Percentiles rank a stretch among this genome's conserved stretches.
Evolutionary conservation across 1,140 invertebrate genomes (phyloP).

Genomic region (Drosophila littoralis): DNA sequence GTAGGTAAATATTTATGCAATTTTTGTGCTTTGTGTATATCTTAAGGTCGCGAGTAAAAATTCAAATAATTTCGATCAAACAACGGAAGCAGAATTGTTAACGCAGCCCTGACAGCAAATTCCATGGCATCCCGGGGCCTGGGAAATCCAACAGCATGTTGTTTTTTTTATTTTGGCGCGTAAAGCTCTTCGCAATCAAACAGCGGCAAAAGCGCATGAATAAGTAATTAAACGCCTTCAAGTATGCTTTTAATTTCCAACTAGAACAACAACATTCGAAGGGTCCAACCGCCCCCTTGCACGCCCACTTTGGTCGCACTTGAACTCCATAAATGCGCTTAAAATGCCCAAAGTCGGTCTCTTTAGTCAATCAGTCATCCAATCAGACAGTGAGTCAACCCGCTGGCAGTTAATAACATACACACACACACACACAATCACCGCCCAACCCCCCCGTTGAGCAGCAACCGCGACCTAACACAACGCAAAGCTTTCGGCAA

Average conservation of each 20-base stretch:
- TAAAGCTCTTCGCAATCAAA: conserved; percentile 31
- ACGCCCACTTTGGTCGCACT: conserved; percentile 35
- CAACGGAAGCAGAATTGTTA: conserved; percentile 56
- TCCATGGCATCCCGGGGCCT: conserved; percentile 58
- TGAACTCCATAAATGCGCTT: conserved; percentile 68
- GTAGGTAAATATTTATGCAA: conserved; percentile 4
- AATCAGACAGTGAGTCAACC: conserved; percentile 36
- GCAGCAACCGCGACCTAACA: conserved; percentile 68
- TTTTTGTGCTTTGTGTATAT: conserved; percentile 32
- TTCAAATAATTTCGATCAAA: conserved; percentile 70
- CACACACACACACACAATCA: background rate
- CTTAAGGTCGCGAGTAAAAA: conserved; percentile 22
- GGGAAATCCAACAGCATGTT: conserved; percentile 4
- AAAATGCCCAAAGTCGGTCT: conserved; percentile 40
- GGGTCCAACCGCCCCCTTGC: conserved; percentile 17
- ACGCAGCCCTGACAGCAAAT: conserved; percentile 66
- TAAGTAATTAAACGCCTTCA: conserved; percentile 74
- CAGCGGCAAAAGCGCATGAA: conserved; percentile 46
- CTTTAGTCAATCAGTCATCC: conserved; percentile 40
- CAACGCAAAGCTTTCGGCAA: conserved; percentile 58
- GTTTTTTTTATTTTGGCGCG: conserved; percentile 24
- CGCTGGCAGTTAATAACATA: conserved; percentile 31
- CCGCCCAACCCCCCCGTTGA: conserved; percentile 12
- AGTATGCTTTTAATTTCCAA: conserved; percentile 72
- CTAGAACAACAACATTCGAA: conserved; percentile 33